Evolutionary conservation across 2,113 vertebrate species (phyloP).

Genomic region (Atlantisia rogersi): DNA sequence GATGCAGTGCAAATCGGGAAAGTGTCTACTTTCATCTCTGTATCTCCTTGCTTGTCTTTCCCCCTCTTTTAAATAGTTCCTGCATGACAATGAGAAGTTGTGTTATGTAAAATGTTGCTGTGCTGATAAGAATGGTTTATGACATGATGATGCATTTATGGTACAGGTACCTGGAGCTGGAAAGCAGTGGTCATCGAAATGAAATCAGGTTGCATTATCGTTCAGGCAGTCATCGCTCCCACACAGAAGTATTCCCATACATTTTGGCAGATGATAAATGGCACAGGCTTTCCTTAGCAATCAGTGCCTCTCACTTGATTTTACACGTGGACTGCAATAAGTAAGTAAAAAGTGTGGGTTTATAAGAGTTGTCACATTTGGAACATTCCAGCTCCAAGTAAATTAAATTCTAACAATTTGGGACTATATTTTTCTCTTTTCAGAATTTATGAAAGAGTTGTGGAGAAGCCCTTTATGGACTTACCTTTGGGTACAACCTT

Average conservation of each 20-base stretch:
- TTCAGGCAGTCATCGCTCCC: constrained; percentile 85
- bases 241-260: constrained; percentile 95
- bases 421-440: background rate
- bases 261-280: constrained; percentile 94
- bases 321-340: constrained; percentile 96
- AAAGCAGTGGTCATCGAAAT: constrained; percentile 96
- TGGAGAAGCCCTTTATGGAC: constrained; percentile 90
- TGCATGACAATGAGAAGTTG: background rate
- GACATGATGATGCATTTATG: constrained; percentile 5
- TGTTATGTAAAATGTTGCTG: background rate
- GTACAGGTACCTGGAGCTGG: constrained; percentile 92
- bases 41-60: background rate
- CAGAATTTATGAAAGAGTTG: constrained; percentile 97
- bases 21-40: background rate
- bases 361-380: background rate
- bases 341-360: constrained; percentile 72
- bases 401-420: background rate
- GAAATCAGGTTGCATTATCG: constrained; percentile 95
- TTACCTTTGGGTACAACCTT: constrained; percentile 88
- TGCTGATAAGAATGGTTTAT: background rate
- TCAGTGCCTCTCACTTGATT: constrained; percentile 94
- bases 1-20: background rate
- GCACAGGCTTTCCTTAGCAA: constrained; percentile 92
- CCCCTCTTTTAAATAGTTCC: background rate
- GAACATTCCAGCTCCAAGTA: background rate